A percentile compares a stretch with the other conserved stretches of the same genome.
Evolutionary conservation across 2,888 invertebrate species (phyloP).

Genomic region (Diarsia mendica): DNA sequence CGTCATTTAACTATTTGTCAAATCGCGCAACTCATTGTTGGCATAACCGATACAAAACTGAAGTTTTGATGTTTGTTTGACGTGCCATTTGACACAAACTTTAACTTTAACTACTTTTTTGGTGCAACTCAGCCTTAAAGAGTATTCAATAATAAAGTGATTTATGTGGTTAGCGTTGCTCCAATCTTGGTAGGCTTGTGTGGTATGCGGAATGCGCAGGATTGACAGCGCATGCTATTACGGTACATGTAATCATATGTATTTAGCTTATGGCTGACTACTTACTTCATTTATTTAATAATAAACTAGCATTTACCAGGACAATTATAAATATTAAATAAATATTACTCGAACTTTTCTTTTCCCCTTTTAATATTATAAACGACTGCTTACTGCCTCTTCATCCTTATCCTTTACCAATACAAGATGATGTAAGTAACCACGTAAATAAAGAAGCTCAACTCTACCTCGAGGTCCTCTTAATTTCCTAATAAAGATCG

Average conservation of each 20-base stretch:
- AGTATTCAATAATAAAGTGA: background rate
- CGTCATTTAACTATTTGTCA: too few species aligned
- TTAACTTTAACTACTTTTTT: too few species aligned
- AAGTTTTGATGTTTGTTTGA: too few species aligned
- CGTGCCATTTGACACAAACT: too few species aligned
- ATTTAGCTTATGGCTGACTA: conserved; percentile 32
- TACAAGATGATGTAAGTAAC: background rate
- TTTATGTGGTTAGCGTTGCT: background rate
- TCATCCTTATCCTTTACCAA: background rate
- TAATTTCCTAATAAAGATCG: conserved; percentile 1
- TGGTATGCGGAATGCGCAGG: background rate
- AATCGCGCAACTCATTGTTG: too few species aligned
- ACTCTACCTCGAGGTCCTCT: background rate
- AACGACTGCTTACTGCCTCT: background rate
- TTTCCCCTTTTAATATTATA: background rate
- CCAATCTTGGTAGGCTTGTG: background rate
- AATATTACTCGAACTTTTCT: too few species aligned
- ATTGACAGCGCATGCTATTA: conserved; percentile 1
- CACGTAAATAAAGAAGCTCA: background rate
- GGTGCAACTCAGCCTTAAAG: too few species aligned
- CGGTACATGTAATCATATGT: conserved; percentile 2
- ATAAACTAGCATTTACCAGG: conserved; percentile 1
- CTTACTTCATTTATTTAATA: background rate
- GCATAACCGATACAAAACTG: too few species aligned
- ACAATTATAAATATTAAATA: conserved; percentile 1